A percentile compares a stretch with the other conserved stretches of the same genome.
Evolutionary conservation across 2,113 vertebrate genomes (phyloP).

Genomic region (Pteronura brasiliensis): DNA sequence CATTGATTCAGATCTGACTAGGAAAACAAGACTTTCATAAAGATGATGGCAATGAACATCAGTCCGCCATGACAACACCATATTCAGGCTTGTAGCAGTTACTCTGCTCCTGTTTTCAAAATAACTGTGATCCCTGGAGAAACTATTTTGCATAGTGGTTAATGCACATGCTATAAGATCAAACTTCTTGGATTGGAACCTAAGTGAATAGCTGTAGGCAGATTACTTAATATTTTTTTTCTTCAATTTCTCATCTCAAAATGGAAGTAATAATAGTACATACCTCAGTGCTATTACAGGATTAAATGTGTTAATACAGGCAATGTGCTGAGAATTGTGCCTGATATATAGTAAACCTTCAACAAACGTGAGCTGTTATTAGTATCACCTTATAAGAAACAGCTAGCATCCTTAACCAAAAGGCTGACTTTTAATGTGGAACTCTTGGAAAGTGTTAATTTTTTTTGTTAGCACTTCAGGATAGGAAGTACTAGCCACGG

Average conservation of each 20-base stretch:
- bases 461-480: conserved; percentile 3
- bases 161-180: background rate
- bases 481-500: conserved; percentile 3
- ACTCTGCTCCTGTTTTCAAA: background rate
- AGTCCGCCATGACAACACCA: background rate
- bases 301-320: background rate
- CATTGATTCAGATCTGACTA: background rate
- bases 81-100: no score
- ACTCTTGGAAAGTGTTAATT: background rate
- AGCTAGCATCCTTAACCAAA: background rate
- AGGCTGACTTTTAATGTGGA: background rate
- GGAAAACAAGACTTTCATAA: background rate
- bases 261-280: background rate
- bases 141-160: background rate
- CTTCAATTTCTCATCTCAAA: background rate
- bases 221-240: background rate
- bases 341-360: background rate
- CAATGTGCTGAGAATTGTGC: background rate
- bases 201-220: background rate
- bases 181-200: background rate
- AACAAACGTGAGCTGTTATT: conserved; percentile 24
- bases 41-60: background rate
- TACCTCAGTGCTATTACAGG: background rate
- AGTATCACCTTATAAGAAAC: background rate
- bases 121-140: background rate